A percentile compares a stretch with the other conserved stretches of the same genome.
phyloP scores from a whole-genome alignment of 1,140 invertebrate genomes.

The Drosophila albomicans region DNA sequence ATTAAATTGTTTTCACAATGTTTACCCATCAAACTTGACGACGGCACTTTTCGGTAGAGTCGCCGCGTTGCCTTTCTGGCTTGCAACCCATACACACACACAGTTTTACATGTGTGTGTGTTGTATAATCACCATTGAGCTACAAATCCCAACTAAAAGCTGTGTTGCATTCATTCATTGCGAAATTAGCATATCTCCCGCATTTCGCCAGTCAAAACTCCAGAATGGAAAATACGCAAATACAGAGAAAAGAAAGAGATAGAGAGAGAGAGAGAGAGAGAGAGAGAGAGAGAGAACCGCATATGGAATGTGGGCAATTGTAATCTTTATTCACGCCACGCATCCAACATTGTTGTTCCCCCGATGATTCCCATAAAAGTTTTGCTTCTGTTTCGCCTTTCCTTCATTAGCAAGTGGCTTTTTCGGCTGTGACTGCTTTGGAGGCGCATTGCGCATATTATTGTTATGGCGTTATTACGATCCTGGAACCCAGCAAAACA shows the following conservation, averaged over 20 bases:
- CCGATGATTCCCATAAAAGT: conserved; percentile 26
- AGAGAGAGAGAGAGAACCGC: conserved; percentile 38
- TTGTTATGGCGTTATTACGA: conserved; percentile 28
- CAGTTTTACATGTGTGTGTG: conserved; percentile 30
- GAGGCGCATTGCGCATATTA: conserved; percentile 1
- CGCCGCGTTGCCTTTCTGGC: conserved; percentile 14
- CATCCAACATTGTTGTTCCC: conserved; percentile 27
- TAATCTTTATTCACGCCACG: conserved; percentile 53
- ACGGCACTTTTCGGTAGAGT: conserved; percentile 9
- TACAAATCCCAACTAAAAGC: conserved; percentile 41
- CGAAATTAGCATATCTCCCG: conserved; percentile 55
- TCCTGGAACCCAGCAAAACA: conserved; percentile 4
- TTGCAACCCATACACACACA: conserved; percentile 13
- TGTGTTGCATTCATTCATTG: conserved; percentile 19
- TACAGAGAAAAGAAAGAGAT: too few species aligned
- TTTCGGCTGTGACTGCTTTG: background rate
- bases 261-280: too few species aligned
- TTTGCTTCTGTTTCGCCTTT: conserved; percentile 15
- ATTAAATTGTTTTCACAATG: conserved; percentile 76
- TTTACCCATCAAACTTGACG: conserved; percentile 47
- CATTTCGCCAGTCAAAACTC: conserved; percentile 11
- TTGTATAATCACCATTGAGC: conserved; percentile 41
- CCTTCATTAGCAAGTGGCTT: conserved; percentile 43
- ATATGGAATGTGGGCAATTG: conserved; percentile 48
- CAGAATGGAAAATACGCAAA: conserved; percentile 2